phyloP scores from a whole-genome alignment of 92 coral and sea anemone genomes.

The Bergia sp. region DNA sequence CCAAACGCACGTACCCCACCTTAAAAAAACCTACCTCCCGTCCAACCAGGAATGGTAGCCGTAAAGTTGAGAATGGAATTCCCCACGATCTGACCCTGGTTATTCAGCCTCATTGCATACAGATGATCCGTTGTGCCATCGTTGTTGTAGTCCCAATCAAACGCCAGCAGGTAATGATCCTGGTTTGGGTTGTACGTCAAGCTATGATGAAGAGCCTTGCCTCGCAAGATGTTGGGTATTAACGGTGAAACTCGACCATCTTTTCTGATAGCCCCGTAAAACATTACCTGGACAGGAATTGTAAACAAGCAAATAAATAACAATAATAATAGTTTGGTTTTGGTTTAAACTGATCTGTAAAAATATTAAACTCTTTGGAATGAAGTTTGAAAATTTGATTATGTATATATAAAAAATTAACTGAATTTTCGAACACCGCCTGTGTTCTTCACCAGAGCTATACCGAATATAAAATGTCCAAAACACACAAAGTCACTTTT shows the following conservation, averaged over 20 bases:
- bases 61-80: constrained; percentile 69
- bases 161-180: constrained; percentile 85
- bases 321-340: no score
- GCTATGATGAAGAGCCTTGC: constrained; percentile 83
- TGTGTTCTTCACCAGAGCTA: no score
- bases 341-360: no score
- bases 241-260: constrained; percentile 56
- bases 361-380: no score
- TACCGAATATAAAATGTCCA: no score
- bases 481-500: no score
- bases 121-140: constrained; percentile 79
- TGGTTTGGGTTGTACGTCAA: constrained; percentile 77
- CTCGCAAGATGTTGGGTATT: constrained; percentile 71
- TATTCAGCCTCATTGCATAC: constrained; percentile 73
- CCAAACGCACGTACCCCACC: neutral
- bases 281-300: constrained; percentile 57
- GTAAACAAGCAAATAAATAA: neutral
- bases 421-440: no score
- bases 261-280: constrained; percentile 72
- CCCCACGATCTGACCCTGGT: constrained; percentile 67
- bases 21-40: constrained; percentile 54
- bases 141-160: constrained; percentile 80
- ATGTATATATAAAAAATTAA: no score
- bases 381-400: no score
- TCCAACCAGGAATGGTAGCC: constrained; percentile 67